phyloP scores from a whole-genome alignment of 1,140 invertebrate genomes.

The Arion vulgaris region DNA sequence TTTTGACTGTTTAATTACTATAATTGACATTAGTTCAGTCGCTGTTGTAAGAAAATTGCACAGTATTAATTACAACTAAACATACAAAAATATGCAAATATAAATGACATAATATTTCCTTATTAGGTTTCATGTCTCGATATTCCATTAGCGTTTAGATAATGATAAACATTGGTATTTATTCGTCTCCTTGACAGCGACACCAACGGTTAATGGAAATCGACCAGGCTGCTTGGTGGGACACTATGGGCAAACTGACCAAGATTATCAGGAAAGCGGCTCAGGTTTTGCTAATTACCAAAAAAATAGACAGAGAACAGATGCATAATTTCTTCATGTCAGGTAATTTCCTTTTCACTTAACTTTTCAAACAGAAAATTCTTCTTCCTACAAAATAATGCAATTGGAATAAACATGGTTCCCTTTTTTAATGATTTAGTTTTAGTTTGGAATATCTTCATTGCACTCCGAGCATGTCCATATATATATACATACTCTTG shows the following conservation, averaged over 20 bases:
- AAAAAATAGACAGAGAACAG: constrained; percentile 91
- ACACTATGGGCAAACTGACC: constrained; percentile 94
- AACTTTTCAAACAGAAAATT: no score
- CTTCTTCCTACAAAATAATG: no score
- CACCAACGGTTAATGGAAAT: constrained; percentile 63
- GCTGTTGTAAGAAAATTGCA: no score
- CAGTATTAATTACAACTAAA: no score
- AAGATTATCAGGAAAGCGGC: constrained; percentile 93
- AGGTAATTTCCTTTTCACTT: constrained; percentile 77
- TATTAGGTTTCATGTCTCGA: not conserved
- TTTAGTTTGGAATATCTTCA: no score
- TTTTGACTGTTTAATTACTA: no score
- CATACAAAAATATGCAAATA: not conserved
- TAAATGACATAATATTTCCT: not conserved
- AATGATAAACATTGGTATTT: not conserved
- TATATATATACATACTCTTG: no score
- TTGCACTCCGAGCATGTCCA: no score
- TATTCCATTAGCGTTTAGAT: not conserved
- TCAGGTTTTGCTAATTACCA: constrained; percentile 85
- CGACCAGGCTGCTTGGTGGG: constrained; percentile 88
- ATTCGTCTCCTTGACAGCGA: constrained; percentile 46
- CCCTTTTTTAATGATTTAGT: no score
- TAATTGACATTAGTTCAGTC: no score
- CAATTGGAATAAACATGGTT: no score
- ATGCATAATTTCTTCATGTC: constrained; percentile 99